These are phyloP conservation scores for Gallinago stenura DNA, from an alignment of 2,797 vertebrate genomes.

Conservation along the genomic window DNA sequence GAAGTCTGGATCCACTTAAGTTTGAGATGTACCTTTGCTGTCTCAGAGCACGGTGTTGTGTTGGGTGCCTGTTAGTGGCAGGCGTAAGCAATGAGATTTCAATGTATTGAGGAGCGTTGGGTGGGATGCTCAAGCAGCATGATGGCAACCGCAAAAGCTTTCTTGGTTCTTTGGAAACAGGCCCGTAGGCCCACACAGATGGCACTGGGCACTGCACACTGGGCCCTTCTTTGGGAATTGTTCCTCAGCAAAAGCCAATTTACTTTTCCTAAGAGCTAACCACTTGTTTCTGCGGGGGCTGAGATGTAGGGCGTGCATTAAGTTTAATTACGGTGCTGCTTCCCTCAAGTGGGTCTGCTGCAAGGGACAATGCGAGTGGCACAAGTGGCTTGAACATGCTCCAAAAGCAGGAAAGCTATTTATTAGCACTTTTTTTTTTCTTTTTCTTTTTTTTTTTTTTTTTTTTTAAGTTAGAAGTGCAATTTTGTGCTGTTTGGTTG, in stretches of 20 bases:
- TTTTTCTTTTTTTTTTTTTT: background rate
- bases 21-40: background rate
- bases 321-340: background rate
- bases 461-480: background rate
- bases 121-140: rapidly evolving
- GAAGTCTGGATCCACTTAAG: background rate
- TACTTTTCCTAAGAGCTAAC: background rate
- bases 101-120: rapidly evolving
- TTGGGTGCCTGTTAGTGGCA: background rate
- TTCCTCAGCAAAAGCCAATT: background rate
- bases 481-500: background rate
- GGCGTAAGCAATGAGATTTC: background rate
- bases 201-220: rapidly evolving
- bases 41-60: rapidly evolving
- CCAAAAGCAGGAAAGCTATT: background rate
- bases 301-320: rapidly evolving
- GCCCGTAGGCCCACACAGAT: rapidly evolving
- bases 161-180: background rate
- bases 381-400: background rate
- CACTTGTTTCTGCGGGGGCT: rapidly evolving
- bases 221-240: background rate
- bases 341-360: background rate
- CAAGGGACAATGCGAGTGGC: background rate
- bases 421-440: background rate
- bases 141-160: background rate